phyloP scores from a whole-genome alignment of 2,113 vertebrate genomes.

The Pituophis catenifer region DNA sequence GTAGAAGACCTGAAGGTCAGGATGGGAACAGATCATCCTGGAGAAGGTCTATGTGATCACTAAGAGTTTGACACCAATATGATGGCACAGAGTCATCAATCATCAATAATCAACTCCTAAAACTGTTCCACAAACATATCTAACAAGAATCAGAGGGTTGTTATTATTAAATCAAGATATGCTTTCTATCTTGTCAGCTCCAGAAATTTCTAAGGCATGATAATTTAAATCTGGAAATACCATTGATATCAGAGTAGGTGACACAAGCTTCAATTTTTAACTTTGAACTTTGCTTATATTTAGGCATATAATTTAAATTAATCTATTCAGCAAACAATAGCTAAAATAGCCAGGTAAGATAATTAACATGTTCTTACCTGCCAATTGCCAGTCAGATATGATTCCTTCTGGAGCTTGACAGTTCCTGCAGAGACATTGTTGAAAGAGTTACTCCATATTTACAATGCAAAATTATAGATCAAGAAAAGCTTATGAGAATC shows the following conservation, averaged over 20 bases:
- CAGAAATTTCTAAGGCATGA: not conserved
- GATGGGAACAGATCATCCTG: not conserved
- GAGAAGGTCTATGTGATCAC: not conserved
- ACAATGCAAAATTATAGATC: not conserved
- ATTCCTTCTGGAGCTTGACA: conserved; percentile 45
- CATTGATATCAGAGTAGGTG: not conserved
- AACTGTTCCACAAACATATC: not conserved
- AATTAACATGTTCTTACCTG: conserved; percentile 34
- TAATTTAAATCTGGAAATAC: not conserved
- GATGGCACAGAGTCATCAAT: not conserved
- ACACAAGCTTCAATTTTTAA: not conserved
- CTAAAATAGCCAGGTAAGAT: not conserved
- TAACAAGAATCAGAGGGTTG: not conserved
- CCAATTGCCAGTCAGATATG: conserved; percentile 45
- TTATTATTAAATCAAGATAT: not conserved
- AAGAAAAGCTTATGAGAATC: not conserved
- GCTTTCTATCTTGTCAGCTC: not conserved
- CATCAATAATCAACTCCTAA: not conserved
- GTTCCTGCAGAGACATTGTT: conserved; percentile 51
- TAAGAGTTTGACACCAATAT: not conserved
- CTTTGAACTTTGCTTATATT: not conserved
- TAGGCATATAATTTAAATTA: not conserved
- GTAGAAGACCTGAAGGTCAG: not conserved
- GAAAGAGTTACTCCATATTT: conserved; percentile 43
- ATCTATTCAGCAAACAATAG: not conserved